phyloP scores from a whole-genome alignment of 1,140 invertebrate species.

The Ceratosolen fusciceps region DNA sequence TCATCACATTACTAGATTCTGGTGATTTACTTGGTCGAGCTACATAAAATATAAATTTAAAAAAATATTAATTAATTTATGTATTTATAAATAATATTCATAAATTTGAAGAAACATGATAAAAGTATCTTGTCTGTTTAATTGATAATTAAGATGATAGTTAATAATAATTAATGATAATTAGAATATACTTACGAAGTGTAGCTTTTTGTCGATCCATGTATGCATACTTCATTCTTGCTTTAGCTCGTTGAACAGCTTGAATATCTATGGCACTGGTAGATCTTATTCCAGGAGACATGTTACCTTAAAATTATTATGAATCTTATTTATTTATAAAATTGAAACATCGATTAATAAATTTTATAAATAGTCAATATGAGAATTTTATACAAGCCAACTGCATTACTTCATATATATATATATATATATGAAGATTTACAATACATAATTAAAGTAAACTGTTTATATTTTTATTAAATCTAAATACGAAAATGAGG shows the following conservation, averaged over 20 bases:
- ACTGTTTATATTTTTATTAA: no score
- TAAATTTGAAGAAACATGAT: background rate
- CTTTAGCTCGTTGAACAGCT: slow-evolving; percentile 87
- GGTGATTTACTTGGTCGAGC: slow-evolving; percentile 77
- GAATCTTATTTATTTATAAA: slow-evolving; percentile 4
- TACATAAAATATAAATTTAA: slow-evolving; percentile 59
- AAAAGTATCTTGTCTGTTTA: slow-evolving; percentile 56
- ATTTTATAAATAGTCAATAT: no score
- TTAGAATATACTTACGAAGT: slow-evolving; percentile 76
- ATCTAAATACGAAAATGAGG: no score
- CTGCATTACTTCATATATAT: no score
- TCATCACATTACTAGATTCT: slow-evolving; percentile 66
- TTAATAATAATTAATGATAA: slow-evolving; percentile 21
- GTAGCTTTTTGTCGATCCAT: slow-evolving; percentile 84
- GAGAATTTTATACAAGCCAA: no score
- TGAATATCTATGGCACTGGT: slow-evolving; percentile 94
- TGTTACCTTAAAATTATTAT: slow-evolving; percentile 58
- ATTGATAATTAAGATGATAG: slow-evolving; percentile 57
- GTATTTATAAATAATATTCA: slow-evolving; percentile 4
- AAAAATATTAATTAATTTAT: background rate
- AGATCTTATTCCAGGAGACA: slow-evolving; percentile 78
- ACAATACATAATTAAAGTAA: no score
- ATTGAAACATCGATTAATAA: no score
- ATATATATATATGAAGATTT: no score
- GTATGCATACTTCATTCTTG: slow-evolving; percentile 83